phyloP scores from a whole-genome alignment of 2,113 vertebrate species.

The Pedionomus torquatus region DNA sequence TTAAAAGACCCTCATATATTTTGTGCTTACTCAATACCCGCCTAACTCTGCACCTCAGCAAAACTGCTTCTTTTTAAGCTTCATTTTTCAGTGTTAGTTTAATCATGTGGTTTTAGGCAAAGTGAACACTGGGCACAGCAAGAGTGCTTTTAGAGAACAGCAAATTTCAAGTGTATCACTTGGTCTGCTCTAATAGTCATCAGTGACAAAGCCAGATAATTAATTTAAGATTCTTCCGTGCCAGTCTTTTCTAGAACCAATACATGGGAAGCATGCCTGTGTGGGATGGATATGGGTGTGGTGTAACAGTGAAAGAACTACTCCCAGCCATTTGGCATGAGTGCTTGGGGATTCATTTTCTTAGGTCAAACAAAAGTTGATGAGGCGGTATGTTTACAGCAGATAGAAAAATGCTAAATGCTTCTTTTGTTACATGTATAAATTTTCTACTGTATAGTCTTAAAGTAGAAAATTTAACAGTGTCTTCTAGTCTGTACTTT shows the following conservation, averaged over 20 bases:
- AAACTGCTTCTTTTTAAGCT: not conserved
- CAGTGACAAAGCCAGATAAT: slow-evolving; percentile 15
- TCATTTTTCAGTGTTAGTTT: not conserved
- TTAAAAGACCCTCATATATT: not conserved
- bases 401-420: not conserved
- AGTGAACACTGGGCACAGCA: not conserved
- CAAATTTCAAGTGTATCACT: not conserved
- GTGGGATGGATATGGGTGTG: slow-evolving; percentile 69
- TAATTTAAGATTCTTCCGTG: slow-evolving; percentile 10
- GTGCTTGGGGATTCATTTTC: slow-evolving; percentile 48
- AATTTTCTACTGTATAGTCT: not conserved
- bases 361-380: slow-evolving; percentile 50
- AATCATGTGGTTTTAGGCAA: not conserved
- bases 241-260: slow-evolving; percentile 27
- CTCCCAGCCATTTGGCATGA: slow-evolving; percentile 63
- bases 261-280: slow-evolving; percentile 49
- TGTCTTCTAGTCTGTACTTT: not conserved
- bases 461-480: not conserved
- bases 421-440: not conserved
- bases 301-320: slow-evolving; percentile 49
- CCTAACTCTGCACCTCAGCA: not conserved
- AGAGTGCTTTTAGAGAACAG: not conserved
- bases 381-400: not conserved
- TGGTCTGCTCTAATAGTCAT: slow-evolving; percentile 14
- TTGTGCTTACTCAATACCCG: not conserved